A percentile compares a stretch with the other conserved stretches of the same genome.
Conservation (phyloP, 2,888 invertebrate genomes). For the Lasioglossum villosulum region DNA sequence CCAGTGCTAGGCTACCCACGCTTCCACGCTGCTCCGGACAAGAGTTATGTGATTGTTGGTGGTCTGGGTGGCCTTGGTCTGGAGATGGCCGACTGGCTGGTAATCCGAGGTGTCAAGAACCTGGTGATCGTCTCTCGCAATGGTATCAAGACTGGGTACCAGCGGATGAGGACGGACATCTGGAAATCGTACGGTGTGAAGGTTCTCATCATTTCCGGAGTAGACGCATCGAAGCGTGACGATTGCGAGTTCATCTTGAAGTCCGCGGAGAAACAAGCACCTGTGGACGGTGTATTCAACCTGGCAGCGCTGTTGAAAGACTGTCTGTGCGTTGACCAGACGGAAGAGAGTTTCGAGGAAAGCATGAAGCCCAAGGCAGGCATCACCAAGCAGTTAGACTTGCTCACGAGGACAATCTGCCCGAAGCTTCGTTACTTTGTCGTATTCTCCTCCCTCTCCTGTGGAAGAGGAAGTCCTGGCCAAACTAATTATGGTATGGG, state of each 20-base stretch:
- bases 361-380: conserved; percentile 87
- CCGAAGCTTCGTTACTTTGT: conserved; percentile 86
- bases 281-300: conserved; percentile 89
- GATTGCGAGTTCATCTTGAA: conserved; percentile 90
- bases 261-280: conserved; percentile 85
- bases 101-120: conserved; percentile 92
- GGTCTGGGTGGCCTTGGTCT: conserved; percentile 97
- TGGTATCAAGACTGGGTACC: conserved; percentile 93
- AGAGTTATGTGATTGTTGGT: conserved; percentile 89
- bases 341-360: conserved; percentile 84
- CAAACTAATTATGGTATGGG: conserved; percentile 89
- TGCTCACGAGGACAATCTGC: conserved; percentile 85
- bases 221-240: conserved; percentile 88
- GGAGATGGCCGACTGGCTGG: conserved; percentile 94
- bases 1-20: conserved; percentile 84
- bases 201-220: conserved; percentile 88
- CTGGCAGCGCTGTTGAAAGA: conserved; percentile 87
- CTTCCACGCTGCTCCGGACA: conserved; percentile 85
- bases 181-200: conserved; percentile 91
- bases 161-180: conserved; percentile 88
- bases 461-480: conserved; percentile 88
- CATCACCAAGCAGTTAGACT: conserved; percentile 87
- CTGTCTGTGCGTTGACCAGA: conserved; percentile 86
- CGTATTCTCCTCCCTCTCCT: conserved; percentile 88
- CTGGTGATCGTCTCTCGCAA: conserved; percentile 92